A percentile compares a stretch with the other conserved stretches of the same genome.
phyloP scores from a whole-genome alignment of 64 coral and sea anemone species.

The Stichodactyla helianthus region DNA sequence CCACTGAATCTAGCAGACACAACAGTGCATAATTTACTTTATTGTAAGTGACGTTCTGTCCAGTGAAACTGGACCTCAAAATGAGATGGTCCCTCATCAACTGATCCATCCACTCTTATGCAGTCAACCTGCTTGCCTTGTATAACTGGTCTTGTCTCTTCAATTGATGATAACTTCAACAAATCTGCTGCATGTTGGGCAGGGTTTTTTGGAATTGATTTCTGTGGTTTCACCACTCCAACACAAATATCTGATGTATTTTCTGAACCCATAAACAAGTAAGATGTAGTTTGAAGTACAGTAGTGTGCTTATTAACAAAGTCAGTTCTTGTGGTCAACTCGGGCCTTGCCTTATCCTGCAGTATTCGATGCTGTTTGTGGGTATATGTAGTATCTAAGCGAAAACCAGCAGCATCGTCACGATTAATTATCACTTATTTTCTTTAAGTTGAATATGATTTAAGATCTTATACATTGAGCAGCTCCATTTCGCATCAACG shows the following conservation, averaged over 20 bases:
- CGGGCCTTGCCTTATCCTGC: background rate
- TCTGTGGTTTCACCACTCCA: conserved; percentile 45
- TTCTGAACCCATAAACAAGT: conserved; percentile 45
- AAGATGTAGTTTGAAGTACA: conserved; percentile 39
- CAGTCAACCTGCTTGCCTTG: too few relatives aligned
- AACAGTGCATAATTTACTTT: too few relatives aligned
- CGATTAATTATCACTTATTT: background rate
- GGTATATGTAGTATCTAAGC: conserved; percentile 44
- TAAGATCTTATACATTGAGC: background rate
- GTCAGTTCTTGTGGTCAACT: conserved; percentile 51
- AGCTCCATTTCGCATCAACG: background rate
- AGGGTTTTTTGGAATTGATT: conserved; percentile 29
- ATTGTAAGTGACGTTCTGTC: too few relatives aligned
- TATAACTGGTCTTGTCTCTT: too few relatives aligned
- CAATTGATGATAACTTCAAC: too few relatives aligned
- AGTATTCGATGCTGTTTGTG: conserved; percentile 9
- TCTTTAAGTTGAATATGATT: conserved; percentile 20
- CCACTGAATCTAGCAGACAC: too few relatives aligned
- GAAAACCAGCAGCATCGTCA: conserved; percentile 42
- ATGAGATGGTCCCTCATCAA: too few relatives aligned
- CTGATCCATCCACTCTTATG: too few relatives aligned
- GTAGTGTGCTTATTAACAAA: conserved; percentile 27
- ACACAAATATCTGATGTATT: conserved; percentile 45
- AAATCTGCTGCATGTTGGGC: conserved; percentile 49
- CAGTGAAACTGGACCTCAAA: too few relatives aligned